Evolutionary conservation across 2,888 invertebrate genomes (phyloP), one percentile per base, ranked within the genome.

Genomic region (Phaedon cochleariae): DNA sequence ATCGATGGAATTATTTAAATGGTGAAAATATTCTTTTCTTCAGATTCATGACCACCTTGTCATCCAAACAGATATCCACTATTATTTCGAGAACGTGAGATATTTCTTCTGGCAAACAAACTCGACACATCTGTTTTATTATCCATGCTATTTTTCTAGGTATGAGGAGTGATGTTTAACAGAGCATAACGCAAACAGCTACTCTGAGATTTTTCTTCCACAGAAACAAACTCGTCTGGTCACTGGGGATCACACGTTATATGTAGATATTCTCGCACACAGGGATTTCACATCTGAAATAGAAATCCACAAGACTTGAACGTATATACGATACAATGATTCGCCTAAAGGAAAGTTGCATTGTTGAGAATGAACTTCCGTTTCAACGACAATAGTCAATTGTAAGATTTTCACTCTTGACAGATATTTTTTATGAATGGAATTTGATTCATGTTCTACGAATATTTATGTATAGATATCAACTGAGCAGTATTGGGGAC

Each of bases 261-360:
- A 9, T 79, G n/a, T 82, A 80, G 12, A 72, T 74, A 62, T 83
- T 81, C 17, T 83, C 87, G 71, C 88, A 88, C 76, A 86, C 87
- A 1, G 85, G 83, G 41, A 88, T 82, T 34, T 79, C 72, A 41
- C 88, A 88, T 73, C 87, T 87, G 67, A 15, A 70, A 72, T 31
- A 62, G 60, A 64, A 49, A 58, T 4, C 15, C 7, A 15, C 41
- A 15, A 52, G 29, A 26, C 52, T 41, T 41, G 41, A 48, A 48
- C 17, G 22, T n/a, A 46, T 46, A 26, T 46, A 10, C 29, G 15
- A 46, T n/a, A n/a, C n/a, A n/a, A n/a, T n/a, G n/a, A n/a, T n/a
- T n/a, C n/a, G n/a, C n/a, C n/a, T n/a, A n/a, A n/a, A n/a, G n/a
- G n/a, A n/a, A n/a, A n/a, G n/a, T n/a, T n/a, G n/a, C n/a, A n/a